phyloP scores from a whole-genome alignment of 2,888 invertebrate genomes.

The Mythimna loreyi region DNA sequence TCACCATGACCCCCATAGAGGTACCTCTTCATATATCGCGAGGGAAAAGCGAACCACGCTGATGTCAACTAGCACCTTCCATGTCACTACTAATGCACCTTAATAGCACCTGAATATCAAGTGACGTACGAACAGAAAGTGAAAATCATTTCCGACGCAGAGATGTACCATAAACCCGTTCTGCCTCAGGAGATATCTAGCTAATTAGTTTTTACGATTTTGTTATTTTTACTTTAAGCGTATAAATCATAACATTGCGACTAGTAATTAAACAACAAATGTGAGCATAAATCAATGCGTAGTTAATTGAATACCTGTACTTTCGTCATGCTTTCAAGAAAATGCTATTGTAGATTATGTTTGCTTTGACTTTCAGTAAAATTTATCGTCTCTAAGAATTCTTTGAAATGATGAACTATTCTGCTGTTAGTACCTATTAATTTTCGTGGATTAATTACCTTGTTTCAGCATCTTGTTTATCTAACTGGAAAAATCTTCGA shows the following conservation, averaged over 20 bases:
- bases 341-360: constrained; percentile 25
- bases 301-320: constrained; percentile 47
- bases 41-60: constrained; percentile 33
- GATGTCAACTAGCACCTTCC: constrained; percentile 51
- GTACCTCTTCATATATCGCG: constrained; percentile 30
- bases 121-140: constrained; percentile 59
- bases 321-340: constrained; percentile 59
- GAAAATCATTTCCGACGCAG: constrained; percentile 59
- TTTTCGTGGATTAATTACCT: constrained; percentile 37
- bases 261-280: constrained; percentile 45
- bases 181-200: constrained; percentile 33
- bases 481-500: constrained; percentile 43
- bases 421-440: constrained; percentile 27
- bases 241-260: constrained; percentile 46
- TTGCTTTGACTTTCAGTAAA: constrained; percentile 16
- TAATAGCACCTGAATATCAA: constrained; percentile 55
- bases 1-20: constrained; percentile 39
- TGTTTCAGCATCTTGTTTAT: constrained; percentile 47
- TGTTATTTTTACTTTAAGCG: constrained; percentile 6
- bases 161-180: constrained; percentile 49
- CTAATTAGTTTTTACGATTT: constrained; percentile 53
- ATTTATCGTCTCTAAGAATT: constrained; percentile 38
- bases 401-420: constrained; percentile 40
- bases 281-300: constrained; percentile 48
- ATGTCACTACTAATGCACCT: constrained; percentile 35